These are phyloP conservation scores for Sisor rabdophorus DNA, from an alignment of 2,113 vertebrate genomes.

Conservation along the genomic window DNA sequence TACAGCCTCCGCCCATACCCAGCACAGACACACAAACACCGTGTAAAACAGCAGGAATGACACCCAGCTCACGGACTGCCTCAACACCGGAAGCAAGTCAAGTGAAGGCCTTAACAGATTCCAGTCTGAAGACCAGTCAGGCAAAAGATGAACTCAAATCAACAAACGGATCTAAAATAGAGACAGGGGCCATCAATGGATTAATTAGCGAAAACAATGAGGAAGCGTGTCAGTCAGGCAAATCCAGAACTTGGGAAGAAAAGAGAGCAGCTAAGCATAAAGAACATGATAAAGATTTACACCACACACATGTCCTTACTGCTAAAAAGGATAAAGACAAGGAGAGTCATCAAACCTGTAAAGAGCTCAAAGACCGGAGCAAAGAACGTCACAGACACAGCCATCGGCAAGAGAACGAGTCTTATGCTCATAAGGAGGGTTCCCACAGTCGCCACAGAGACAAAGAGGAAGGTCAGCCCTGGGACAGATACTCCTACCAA, in stretches of 20 bases:
- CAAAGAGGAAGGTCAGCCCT: constrained; percentile 57
- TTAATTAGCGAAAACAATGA: constrained; percentile 39
- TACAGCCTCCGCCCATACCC: constrained; percentile 25
- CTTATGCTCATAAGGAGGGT: constrained; percentile 64
- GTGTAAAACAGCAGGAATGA: neutral
- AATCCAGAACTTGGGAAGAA: constrained; percentile 45
- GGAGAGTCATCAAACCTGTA: constrained; percentile 56
- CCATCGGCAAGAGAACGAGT: constrained; percentile 50
- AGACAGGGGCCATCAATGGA: neutral
- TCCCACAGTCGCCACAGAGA: constrained; percentile 67
- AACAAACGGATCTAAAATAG: constrained; percentile 26
- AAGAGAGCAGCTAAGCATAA: constrained; percentile 42
- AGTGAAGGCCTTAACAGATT: constrained; percentile 21
- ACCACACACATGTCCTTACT: constrained; percentile 40
- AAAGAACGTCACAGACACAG: constrained; percentile 63
- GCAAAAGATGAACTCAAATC: constrained; percentile 22
- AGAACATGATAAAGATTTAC: constrained; percentile 41
- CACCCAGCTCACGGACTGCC: neutral
- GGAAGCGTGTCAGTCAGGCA: constrained; percentile 46
- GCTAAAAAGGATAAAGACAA: constrained; percentile 59
- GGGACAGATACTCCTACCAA: constrained; percentile 65
- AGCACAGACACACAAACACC: neutral
- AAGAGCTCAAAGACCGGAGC: constrained; percentile 63
- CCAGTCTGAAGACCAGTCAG: constrained; percentile 34
- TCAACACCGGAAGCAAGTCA: neutral